These are phyloP conservation scores for Darevskia mixta DNA, from an alignment of 2,797 vertebrate genomes.

Conservation along the genomic window DNA sequence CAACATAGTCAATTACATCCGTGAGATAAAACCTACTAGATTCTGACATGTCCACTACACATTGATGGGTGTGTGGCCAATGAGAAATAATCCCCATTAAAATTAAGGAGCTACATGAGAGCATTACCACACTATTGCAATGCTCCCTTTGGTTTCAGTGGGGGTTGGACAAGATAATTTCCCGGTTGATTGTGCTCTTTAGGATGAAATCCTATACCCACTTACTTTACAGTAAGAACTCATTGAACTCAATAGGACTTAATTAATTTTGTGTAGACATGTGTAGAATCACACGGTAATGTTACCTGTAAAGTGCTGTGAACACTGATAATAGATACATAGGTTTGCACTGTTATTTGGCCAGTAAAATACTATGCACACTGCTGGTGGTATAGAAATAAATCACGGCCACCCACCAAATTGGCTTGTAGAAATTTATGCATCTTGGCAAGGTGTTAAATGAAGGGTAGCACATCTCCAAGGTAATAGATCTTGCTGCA, in stretches of 20 bases:
- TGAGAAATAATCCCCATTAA: neutral
- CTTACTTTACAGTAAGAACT: too few species aligned
- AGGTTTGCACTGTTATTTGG: neutral
- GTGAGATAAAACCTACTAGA: neutral
- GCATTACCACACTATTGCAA: neutral
- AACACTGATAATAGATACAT: too few species aligned
- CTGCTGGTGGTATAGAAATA: neutral
- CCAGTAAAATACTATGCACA: neutral
- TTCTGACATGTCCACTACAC: neutral
- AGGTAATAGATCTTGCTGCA: neutral
- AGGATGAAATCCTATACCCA: too few species aligned
- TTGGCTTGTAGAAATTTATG: neutral
- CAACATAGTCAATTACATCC: neutral
- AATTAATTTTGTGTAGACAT: too few species aligned
- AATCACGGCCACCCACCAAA: neutral
- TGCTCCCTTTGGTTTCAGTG: neutral
- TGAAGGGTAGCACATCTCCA: neutral
- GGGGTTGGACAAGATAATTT: neutral
- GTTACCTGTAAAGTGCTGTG: too few species aligned
- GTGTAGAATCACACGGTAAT: too few species aligned
- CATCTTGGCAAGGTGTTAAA: neutral
- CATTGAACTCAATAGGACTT: too few species aligned
- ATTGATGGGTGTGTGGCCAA: neutral
- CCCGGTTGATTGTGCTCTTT: neutral
- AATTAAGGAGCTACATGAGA: neutral